Evolutionary conservation across 2,797 vertebrate genomes (phyloP).

Genomic region (Monodelphis domestica): DNA sequence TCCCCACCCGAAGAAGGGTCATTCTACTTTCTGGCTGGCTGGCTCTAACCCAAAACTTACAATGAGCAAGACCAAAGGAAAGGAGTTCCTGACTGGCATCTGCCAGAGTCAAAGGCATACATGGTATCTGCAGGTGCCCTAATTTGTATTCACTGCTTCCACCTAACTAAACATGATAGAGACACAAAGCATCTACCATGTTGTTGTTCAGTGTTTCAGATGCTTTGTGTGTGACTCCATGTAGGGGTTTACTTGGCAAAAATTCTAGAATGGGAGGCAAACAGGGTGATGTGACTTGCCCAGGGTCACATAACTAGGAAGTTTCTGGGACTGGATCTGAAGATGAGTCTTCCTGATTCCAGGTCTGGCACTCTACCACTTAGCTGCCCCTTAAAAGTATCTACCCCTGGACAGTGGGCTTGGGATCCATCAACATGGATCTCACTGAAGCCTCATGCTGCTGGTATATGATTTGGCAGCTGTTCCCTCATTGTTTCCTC

Average conservation of each 20-base stretch:
- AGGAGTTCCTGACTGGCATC: neutral
- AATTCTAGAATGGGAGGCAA: neutral
- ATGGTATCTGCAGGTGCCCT: neutral
- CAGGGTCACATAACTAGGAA: neutral
- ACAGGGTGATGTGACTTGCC: neutral
- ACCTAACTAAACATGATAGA: neutral
- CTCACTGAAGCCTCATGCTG: constrained; percentile 37
- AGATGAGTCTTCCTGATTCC: neutral
- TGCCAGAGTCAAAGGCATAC: neutral
- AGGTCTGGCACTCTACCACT: neutral
- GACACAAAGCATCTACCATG: neutral
- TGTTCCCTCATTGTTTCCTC: constrained; percentile 58
- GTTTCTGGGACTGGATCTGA: neutral
- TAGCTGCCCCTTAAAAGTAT: neutral
- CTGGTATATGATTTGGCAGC: constrained; percentile 55
- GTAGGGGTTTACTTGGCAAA: neutral
- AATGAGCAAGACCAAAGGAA: neutral
- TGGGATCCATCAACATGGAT: neutral
- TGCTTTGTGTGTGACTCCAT: neutral
- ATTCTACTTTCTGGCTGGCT: neutral
- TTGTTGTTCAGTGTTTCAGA: neutral
- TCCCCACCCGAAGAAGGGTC: neutral
- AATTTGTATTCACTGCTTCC: neutral
- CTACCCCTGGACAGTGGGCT: neutral
- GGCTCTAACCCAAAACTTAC: neutral